A percentile compares a stretch with the other conserved stretches of the same genome.
These are phyloP conservation scores for Cephus spinipes DNA, from an alignment of 2,888 invertebrate species.

Conservation along the genomic window DNA sequence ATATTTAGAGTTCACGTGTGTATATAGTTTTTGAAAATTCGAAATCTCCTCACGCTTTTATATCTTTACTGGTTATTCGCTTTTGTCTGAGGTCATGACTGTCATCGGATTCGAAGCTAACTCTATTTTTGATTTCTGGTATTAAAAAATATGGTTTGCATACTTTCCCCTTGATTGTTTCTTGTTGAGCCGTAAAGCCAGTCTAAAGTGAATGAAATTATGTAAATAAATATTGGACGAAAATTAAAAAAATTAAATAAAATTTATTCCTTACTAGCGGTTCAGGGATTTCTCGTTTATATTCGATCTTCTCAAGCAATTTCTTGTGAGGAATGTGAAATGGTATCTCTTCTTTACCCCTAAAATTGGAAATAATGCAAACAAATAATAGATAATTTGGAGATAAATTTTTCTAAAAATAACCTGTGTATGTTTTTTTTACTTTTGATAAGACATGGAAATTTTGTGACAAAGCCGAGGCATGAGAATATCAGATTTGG, in stretches of 20 bases:
- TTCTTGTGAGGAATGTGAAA: slow-evolving; percentile 74
- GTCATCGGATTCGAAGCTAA: background rate
- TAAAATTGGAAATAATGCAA: slow-evolving; percentile 28
- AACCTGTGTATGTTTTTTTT: background rate
- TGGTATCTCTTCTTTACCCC: slow-evolving; percentile 63
- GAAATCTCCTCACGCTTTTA: background rate
- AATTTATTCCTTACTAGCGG: slow-evolving; percentile 69
- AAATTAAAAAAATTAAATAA: slow-evolving; percentile 11
- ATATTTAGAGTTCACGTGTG: background rate
- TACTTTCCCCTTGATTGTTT: slow-evolving; percentile 63
- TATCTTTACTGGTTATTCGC: slow-evolving; percentile 11
- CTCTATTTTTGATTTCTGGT: slow-evolving; percentile 17
- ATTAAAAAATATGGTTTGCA: slow-evolving; percentile 39
- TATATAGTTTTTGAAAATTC: background rate
- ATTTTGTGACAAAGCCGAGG: slow-evolving; percentile 25
- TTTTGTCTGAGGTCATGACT: slow-evolving; percentile 13
- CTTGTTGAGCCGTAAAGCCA: slow-evolving; percentile 69
- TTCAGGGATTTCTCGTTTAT: slow-evolving; percentile 70
- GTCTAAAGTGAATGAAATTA: slow-evolving; percentile 62
- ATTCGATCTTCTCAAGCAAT: slow-evolving; percentile 73
- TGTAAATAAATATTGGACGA: slow-evolving; percentile 9
- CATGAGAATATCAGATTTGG: slow-evolving; percentile 11
- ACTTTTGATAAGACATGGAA: slow-evolving; percentile 20
- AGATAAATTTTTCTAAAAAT: background rate
- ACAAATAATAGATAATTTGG: background rate